Base-by-base conservation (phyloP, 2,113 vertebrate species). In the Gnathonemus echidnorhynchus region DNA sequence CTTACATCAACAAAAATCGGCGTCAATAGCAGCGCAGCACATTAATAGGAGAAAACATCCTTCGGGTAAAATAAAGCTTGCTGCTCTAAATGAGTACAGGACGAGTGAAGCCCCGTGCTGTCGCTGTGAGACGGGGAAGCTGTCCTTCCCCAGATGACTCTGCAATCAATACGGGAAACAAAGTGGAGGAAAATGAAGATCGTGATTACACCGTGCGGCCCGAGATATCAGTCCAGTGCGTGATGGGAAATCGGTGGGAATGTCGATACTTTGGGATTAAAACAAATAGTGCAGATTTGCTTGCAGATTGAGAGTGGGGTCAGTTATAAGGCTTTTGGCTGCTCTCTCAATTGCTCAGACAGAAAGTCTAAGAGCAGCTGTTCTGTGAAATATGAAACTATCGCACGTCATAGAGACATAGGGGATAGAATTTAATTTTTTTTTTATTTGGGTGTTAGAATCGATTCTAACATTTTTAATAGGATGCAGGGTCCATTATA, bases 181-280 rank as follows among this genome's bases (percentile, higher is more conserved):
- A 85, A 48, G 83, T 46, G 45, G 42, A 27, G 83, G 83, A 85
- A 48, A 46, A 85, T 85, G 83, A 85, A 85, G 83, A 80, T 39
- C 35, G 74, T 85, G 39, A 85, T 85, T 85, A 85, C 83, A 85
- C 19, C 10, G 45, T 48, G 83, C 21, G 24, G 83, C 1, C 21
- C 1, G 39, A 48, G 45, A 83, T 48, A 85, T n/a, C 42, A 48
- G 42, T 48, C 24, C 45, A 85, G 45, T 48, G 45, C 83, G 0
- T 48, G 39, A 48, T 48, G 83, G 45, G 39, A 85, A 85, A 85
- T 85, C 83, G 45, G 83, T 85, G 42, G 24, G 39, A 48, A 85
- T 48, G 45, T 85, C 35, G 74, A 80, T 80, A 80, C 15, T 80
- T 6, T 85, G 83, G 21, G 8, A 46, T 46, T 85, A 48, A 85